A percentile compares a stretch with the other conserved stretches of the same genome.
Evolutionary conservation across 2,113 vertebrate genomes (phyloP).

Genomic region (Triplophysa rosa): DNA sequence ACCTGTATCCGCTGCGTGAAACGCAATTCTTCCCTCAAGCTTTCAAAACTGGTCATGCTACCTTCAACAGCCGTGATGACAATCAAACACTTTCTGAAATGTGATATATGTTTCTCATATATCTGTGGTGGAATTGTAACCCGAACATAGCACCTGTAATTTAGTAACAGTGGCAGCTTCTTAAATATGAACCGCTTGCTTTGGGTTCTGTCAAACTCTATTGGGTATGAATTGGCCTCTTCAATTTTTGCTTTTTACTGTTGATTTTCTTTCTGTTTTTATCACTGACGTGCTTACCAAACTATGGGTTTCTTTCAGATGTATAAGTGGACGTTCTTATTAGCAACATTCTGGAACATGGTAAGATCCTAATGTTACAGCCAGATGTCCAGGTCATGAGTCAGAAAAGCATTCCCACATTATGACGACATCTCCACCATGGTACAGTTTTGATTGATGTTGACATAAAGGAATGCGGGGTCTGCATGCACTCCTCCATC

Average conservation of each 20-base stretch:
- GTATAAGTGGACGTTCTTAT: background rate
- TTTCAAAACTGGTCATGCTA: background rate
- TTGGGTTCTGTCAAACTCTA: background rate
- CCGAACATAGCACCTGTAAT: background rate
- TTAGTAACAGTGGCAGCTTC: background rate
- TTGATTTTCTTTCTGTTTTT: background rate
- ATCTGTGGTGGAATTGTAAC: background rate
- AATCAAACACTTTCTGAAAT: slow-evolving; percentile 6
- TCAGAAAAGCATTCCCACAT: background rate
- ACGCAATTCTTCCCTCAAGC: background rate
- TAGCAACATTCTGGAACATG: background rate
- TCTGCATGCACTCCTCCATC: background rate
- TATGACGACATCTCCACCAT: background rate
- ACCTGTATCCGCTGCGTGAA: background rate
- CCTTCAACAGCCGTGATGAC: background rate
- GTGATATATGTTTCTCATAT: background rate
- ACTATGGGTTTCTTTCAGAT: background rate
- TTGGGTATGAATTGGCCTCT: background rate
- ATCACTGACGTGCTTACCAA: background rate
- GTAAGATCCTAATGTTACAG: too few relatives aligned
- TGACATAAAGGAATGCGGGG: background rate
- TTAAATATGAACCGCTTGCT: background rate
- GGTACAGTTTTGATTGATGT: background rate
- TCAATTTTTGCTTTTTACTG: background rate
- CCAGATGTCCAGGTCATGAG: background rate